Evolutionary conservation across 2,888 invertebrate genomes (phyloP).

Genomic region (Orthosia gracilis): DNA sequence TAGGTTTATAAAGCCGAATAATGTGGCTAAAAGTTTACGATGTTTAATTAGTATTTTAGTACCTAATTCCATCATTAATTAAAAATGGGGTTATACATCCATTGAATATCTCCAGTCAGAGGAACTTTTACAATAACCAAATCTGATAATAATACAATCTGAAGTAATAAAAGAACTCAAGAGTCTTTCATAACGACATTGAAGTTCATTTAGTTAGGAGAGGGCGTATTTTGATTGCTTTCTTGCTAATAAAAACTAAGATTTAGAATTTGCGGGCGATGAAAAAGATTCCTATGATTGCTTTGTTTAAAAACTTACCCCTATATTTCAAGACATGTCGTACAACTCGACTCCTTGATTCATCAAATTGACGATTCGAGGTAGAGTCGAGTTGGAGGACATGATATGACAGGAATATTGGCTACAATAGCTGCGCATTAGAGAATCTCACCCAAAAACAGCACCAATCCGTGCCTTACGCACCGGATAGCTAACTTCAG

Average conservation of each 20-base stretch:
- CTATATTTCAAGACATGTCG: too few relatives aligned
- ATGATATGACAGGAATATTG: too few relatives aligned
- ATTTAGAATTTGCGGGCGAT: conserved; percentile 48
- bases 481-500: too few relatives aligned
- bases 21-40: conserved; percentile 6
- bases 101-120: background rate
- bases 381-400: too few relatives aligned
- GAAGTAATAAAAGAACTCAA: conserved; percentile 47
- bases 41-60: conserved; percentile 1
- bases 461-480: too few relatives aligned
- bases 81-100: background rate
- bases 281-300: conserved; percentile 1
- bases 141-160: conserved; percentile 28
- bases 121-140: conserved; percentile 8
- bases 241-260: conserved; percentile 57
- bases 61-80: too few relatives aligned
- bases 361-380: too few relatives aligned
- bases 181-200: conserved; percentile 35
- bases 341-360: too few relatives aligned
- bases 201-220: conserved; percentile 51
- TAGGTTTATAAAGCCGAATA: background rate
- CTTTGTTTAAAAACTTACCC: too few relatives aligned
- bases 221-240: conserved; percentile 51
- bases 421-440: too few relatives aligned
- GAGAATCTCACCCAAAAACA: too few relatives aligned